phyloP scores from a whole-genome alignment of 2,888 invertebrate species.

The Drosophila recens region DNA sequence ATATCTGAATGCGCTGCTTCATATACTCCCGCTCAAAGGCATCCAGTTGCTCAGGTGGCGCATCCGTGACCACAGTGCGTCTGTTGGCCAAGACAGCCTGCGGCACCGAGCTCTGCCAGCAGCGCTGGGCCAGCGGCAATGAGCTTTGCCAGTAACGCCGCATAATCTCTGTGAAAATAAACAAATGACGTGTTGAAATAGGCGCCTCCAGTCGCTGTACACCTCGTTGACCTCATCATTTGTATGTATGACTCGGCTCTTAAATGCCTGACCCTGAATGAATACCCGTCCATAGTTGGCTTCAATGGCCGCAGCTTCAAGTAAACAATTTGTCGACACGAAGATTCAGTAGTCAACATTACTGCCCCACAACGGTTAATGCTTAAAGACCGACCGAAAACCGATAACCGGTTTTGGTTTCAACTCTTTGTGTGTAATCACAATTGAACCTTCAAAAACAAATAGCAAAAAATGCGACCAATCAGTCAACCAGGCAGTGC shows the following conservation, averaged over 20 bases:
- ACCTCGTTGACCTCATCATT: slow-evolving; percentile 63
- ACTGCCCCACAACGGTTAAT: slow-evolving; percentile 51
- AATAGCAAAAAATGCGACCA: slow-evolving; percentile 9
- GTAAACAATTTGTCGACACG: slow-evolving; percentile 72
- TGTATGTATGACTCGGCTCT: slow-evolving; percentile 47
- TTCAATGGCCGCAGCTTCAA: slow-evolving; percentile 42
- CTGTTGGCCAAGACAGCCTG: slow-evolving; percentile 7
- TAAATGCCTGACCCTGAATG: slow-evolving; percentile 65
- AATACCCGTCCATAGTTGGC: slow-evolving; percentile 51
- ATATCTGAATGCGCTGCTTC: slow-evolving; percentile 88
- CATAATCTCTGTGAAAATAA: slow-evolving; percentile 62
- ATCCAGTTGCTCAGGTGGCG: slow-evolving; percentile 67
- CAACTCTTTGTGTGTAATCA: slow-evolving; percentile 51
- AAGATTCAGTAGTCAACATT: slow-evolving; percentile 50
- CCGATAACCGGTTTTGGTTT: slow-evolving; percentile 62
- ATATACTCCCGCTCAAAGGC: slow-evolving; percentile 88
- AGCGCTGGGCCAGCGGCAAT: slow-evolving; percentile 38
- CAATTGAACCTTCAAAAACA: slow-evolving; percentile 58
- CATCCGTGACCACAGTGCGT: slow-evolving; percentile 34
- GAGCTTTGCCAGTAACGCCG: slow-evolving; percentile 50
- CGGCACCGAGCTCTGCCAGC: slow-evolving; percentile 24
- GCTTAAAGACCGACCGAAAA: slow-evolving; percentile 33
- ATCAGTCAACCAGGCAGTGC: not conserved
- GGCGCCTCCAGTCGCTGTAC: slow-evolving; percentile 9
- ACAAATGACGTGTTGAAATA: slow-evolving; percentile 34